Base-by-base conservation (phyloP, 2,113 vertebrate genomes). In the Electrona antarctica region DNA sequence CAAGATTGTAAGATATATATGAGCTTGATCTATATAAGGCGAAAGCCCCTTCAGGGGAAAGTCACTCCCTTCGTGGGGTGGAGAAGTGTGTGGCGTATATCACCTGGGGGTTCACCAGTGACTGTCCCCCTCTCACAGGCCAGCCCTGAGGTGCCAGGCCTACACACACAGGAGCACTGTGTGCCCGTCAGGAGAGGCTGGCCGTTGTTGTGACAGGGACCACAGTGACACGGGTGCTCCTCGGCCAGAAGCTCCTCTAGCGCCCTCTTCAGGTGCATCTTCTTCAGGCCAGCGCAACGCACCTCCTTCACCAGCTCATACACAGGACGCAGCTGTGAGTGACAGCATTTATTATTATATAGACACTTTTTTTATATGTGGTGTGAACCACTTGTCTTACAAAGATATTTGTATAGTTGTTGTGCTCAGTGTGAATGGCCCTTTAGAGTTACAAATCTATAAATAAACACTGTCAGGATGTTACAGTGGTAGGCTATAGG, bases 271-370 rank as follows among this genome's bases (percentile, higher is more conserved):
- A 99, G 72, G 70, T 94, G 89, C 4, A 93, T 72, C 33, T 91
- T 95, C 87, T 95, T 98, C 78, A 96, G 80, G 0, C 93, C 93
- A 0, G 95, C 94, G 77, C 97, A 98, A 13, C 94, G 90, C 6
- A 98, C 95, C 78, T 96, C 97, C 81, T 97, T 98, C 68, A 98
- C 95, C 89, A 99, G 90, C 83, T 98, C 95, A 41, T 95, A 93
- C 13, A 98, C 83, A 1, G 96, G 96, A 6, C 86, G 91, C 71
- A 97, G 84, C 97, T 99, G 72, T 4, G 48, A 29, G 4, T 48
- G 64, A 56, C 7, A 46, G 60, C 3, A 13, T 3, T 45, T 1
- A 64, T 51, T 33, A 33, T 47, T 52, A 21, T 21, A 21, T 21
- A 21, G 21, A 21, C 21, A 21, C 21, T 21, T 21, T 21, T 21